Percentiles rank a stretch among this genome's conserved stretches.
Evolutionary conservation across 2,113 vertebrate species (phyloP).

Genomic region (Desmodus rotundus): DNA sequence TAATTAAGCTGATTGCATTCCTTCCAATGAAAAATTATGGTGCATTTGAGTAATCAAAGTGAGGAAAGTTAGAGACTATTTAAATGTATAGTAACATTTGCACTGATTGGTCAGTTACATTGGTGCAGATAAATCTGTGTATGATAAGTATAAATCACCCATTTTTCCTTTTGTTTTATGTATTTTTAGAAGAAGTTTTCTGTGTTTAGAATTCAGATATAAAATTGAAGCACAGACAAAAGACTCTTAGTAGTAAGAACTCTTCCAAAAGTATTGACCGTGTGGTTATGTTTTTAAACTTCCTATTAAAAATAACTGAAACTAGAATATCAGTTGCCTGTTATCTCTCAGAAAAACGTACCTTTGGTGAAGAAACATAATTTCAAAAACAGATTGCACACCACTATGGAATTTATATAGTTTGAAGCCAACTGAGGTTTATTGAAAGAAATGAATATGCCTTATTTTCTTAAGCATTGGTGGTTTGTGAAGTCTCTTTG

Average conservation of each 20-base stretch:
- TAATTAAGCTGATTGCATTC: constrained; percentile 69
- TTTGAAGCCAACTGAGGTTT: constrained; percentile 59
- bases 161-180: constrained; percentile 72
- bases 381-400: neutral
- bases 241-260: neutral
- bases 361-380: constrained; percentile 23
- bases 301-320: constrained; percentile 1
- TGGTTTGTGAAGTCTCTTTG: constrained; percentile 63
- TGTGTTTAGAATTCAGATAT: constrained; percentile 59
- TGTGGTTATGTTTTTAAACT: constrained; percentile 12
- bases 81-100: neutral
- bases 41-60: neutral
- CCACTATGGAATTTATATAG: neutral
- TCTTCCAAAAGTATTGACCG: neutral
- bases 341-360: neutral
- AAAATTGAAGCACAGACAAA: neutral
- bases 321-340: neutral
- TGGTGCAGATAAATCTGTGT: neutral
- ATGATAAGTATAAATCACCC: constrained; percentile 13
- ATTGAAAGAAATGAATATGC: constrained; percentile 8
- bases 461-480: constrained; percentile 47
- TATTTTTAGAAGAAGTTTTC: constrained; percentile 66
- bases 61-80: neutral
- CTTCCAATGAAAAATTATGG: constrained; percentile 50
- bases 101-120: neutral